Percentiles rank a stretch among this genome's conserved stretches.
phyloP scores from a whole-genome alignment of 2,888 invertebrate species.

The Cyclophora albipunctata region DNA sequence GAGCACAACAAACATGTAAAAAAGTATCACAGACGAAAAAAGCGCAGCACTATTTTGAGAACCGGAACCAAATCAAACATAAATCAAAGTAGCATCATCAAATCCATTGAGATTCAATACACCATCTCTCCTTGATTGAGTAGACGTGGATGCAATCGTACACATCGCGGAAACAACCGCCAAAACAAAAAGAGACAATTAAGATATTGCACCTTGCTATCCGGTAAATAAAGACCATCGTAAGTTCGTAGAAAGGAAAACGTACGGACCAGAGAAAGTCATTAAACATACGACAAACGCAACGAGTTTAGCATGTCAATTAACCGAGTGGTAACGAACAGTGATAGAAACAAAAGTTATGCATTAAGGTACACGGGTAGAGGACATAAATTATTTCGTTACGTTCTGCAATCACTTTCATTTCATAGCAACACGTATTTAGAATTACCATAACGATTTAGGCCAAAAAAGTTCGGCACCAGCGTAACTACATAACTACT shows the following conservation, averaged over 20 bases:
- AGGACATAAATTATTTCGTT: no score
- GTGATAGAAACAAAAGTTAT: constrained; percentile 15
- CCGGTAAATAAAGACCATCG: constrained; percentile 19
- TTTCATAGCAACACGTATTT: no score
- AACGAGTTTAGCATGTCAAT: constrained; percentile 46
- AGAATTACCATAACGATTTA: no score
- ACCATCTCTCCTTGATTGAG: constrained; percentile 31
- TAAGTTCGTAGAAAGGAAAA: constrained; percentile 44
- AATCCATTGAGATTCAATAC: constrained; percentile 31
- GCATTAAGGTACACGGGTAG: no score
- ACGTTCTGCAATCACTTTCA: no score
- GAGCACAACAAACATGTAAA: not conserved
- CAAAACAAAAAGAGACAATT: not conserved
- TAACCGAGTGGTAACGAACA: constrained; percentile 4
- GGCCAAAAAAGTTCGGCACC: no score
- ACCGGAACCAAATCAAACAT: constrained; percentile 18
- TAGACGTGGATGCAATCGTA: constrained; percentile 42
- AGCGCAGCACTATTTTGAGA: not conserved
- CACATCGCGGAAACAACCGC: constrained; percentile 34
- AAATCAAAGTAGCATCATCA: constrained; percentile 20
- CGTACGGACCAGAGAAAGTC: constrained; percentile 62
- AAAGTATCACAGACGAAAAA: no score
- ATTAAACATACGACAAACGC: constrained; percentile 56
- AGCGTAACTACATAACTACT: no score
- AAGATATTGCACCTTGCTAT: not conserved